A percentile compares a stretch with the other conserved stretches of the same genome.
These are phyloP conservation scores for Thecophora atra DNA, from an alignment of 2,888 invertebrate genomes.

Conservation along the genomic window DNA sequence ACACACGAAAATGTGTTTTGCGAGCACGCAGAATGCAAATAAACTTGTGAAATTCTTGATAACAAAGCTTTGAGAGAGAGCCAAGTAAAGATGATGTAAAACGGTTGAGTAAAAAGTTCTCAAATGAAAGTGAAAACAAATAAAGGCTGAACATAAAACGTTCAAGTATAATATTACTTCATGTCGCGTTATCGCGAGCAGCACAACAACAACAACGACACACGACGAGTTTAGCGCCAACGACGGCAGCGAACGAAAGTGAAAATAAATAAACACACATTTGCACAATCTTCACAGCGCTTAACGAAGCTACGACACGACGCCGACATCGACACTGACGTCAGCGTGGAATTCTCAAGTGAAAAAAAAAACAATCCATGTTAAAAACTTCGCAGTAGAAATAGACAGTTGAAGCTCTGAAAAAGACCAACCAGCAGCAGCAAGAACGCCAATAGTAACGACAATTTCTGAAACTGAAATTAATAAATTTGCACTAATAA, in stretches of 20 bases:
- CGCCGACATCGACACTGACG: not conserved
- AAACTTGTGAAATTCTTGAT: too few species aligned
- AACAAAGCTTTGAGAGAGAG: not conserved
- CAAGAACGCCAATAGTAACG: constrained; percentile 18
- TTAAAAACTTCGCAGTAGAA: not conserved
- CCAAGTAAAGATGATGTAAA: not conserved
- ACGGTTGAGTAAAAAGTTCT: not conserved
- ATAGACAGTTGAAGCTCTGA: not conserved
- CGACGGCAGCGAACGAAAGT: constrained; percentile 29
- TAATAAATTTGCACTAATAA: constrained; percentile 22
- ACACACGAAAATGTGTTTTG: not conserved
- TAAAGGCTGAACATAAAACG: not conserved
- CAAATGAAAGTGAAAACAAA: constrained; percentile 21
- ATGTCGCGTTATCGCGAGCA: constrained; percentile 21
- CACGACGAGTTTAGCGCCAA: not conserved
- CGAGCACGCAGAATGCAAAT: constrained; percentile 1
- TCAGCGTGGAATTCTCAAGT: not conserved
- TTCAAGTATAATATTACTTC: constrained; percentile 26
- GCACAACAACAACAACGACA: not conserved
- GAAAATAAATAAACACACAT: constrained; percentile 20
- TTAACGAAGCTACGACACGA: constrained; percentile 10
- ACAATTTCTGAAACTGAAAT: constrained; percentile 19
- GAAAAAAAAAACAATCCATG: too few species aligned
- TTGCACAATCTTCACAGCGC: not conserved
- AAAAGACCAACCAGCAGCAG: constrained; percentile 6